phyloP scores from a whole-genome alignment of 2,888 invertebrate species.

The Bembecia ichneumoniformis region DNA sequence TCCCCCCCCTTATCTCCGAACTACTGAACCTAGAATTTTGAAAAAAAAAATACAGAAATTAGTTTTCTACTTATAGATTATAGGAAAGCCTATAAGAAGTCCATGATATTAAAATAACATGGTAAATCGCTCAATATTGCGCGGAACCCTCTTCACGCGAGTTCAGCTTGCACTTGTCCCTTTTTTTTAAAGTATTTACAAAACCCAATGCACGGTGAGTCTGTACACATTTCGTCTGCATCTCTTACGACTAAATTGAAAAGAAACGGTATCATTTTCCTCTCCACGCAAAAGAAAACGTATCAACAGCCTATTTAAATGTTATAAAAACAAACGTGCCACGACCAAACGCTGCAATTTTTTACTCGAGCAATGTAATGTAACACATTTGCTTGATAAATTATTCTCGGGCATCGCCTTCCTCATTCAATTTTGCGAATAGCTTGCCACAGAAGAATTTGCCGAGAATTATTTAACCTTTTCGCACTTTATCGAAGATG shows the following conservation, averaged over 20 bases:
- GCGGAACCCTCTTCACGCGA: no score
- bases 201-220: no score
- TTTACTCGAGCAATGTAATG: slow-evolving; percentile 24
- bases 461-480: neutral
- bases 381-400: slow-evolving; percentile 39
- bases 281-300: neutral
- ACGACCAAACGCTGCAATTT: slow-evolving; percentile 28
- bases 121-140: no score
- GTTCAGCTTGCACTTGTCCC: no score
- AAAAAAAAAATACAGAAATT: no score
- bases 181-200: no score
- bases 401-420: slow-evolving; percentile 29
- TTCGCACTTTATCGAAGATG: neutral
- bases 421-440: slow-evolving; percentile 36
- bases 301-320: slow-evolving; percentile 9
- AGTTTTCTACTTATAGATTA: no score
- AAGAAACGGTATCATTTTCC: neutral
- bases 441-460: slow-evolving; percentile 17
- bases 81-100: no score
- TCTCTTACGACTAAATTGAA: neutral
- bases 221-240: no score
- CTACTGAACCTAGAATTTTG: no score
- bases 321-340: slow-evolving; percentile 13
- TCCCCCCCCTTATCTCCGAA: no score
- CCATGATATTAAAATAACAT: no score